Base-by-base conservation (phyloP, 2,113 vertebrate species). In the Xyrauchen texanus region DNA sequence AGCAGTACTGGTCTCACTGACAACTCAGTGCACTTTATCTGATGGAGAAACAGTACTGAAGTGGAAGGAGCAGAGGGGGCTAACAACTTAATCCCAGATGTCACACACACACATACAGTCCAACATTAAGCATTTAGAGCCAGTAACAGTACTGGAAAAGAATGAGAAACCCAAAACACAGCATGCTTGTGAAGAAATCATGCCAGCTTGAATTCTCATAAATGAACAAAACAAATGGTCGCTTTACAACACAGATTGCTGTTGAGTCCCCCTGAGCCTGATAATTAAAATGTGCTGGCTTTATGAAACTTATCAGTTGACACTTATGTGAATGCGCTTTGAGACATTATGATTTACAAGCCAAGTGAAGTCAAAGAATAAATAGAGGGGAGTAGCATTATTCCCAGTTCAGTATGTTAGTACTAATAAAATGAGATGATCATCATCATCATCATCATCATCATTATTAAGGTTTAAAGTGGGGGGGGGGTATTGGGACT, bases 141-240 rank as follows among this genome's bases (percentile, higher is more conserved):
- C 73, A 83, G 64, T 63, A 34, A 34, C 21, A 34, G 21, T 34
- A 13, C 49, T 61, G 57, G 68, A 61, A n/a, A 78, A 44, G 52
- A 34, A 34, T 34, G 6, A 16, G 46, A 70, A 80, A 53, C 57
- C 64, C 67, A 52, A 68, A 62, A 62, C 62, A n/a, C 13, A 69
- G 75, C 21, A 34, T 58, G 57, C 11, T 64, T 64, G 60, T 74
- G 15, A 72, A 63, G 63, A 81, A 74, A 66, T 70, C 76, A 47
- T 79, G 83, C 76, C 70, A 79, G 77, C 57, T 60, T 47, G 45
- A 72, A 68, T 15, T 62, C 83, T 82, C 49, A 67, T 77, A 75
- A 79, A 55, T 63, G 49, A 60, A 74, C 21, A 79, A 79, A 72
- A 83, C 78, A 72, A 80, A 62, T 76, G 44, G 70, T 46, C 44